phyloP scores from a whole-genome alignment of 2,797 vertebrate genomes.

The Siniperca obscura region DNA sequence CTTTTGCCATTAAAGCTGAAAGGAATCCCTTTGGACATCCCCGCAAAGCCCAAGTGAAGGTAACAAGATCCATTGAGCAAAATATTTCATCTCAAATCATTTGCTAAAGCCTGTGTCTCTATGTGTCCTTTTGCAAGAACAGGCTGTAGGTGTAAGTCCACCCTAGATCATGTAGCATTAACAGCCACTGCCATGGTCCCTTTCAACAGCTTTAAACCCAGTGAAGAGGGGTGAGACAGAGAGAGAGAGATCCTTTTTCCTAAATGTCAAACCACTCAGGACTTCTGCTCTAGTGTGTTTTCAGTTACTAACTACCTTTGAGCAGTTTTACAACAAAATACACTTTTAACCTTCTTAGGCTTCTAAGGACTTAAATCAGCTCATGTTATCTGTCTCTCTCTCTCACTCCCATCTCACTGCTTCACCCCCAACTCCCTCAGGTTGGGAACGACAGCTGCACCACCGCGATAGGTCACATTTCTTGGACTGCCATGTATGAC shows the following conservation, averaged over 20 bases:
- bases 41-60: slow-evolving; percentile 69
- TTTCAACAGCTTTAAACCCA: slow-evolving; percentile 61
- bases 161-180: slow-evolving; percentile 83
- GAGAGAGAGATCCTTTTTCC: slow-evolving; percentile 14
- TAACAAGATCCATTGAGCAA: slow-evolving; percentile 74
- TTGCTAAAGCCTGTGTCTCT: slow-evolving; percentile 55
- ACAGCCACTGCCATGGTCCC: slow-evolving; percentile 58
- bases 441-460: slow-evolving; percentile 88
- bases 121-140: slow-evolving; percentile 59
- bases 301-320: background rate
- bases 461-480: slow-evolving; percentile 86
- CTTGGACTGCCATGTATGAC: slow-evolving; percentile 74
- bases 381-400: slow-evolving; percentile 39
- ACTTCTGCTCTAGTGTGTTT: slow-evolving; percentile 23
- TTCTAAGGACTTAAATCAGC: slow-evolving; percentile 29
- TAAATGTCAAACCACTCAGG: slow-evolving; percentile 66
- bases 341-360: slow-evolving; percentile 35
- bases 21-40: slow-evolving; percentile 72
- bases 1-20: slow-evolving; percentile 52
- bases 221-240: slow-evolving; percentile 28
- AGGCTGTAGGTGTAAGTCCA: slow-evolving; percentile 77
- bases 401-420: slow-evolving; percentile 40
- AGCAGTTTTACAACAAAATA: slow-evolving; percentile 8
- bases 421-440: slow-evolving; percentile 65
- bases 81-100: slow-evolving; percentile 74